phyloP scores from a whole-genome alignment of 2,113 vertebrate species.

The Australoheros scitulus region DNA sequence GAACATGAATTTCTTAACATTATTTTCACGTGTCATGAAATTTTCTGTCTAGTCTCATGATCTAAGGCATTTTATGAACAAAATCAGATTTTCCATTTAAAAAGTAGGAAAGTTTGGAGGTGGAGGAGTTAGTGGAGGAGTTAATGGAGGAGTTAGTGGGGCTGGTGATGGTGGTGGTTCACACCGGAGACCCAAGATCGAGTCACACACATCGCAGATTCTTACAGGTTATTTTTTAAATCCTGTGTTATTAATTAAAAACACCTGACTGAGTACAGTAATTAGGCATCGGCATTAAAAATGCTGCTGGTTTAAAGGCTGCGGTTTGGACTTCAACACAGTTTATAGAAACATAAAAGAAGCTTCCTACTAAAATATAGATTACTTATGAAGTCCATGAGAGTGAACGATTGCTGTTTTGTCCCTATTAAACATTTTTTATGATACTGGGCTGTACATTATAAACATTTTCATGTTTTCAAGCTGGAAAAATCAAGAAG shows the following conservation, averaged over 20 bases:
- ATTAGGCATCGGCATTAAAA: no score
- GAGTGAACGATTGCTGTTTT: not conserved
- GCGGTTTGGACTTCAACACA: no score
- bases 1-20: not conserved
- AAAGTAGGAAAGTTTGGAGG: not conserved
- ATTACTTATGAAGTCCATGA: not conserved
- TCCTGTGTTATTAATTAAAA: not conserved
- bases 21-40: not conserved
- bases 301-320: no score
- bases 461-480: not conserved
- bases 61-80: fast-evolving
- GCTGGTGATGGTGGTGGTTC: no score
- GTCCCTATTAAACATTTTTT: fast-evolving
- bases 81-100: not conserved
- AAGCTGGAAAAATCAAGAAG: no score
- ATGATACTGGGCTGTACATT: fast-evolving
- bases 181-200: not conserved
- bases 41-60: fast-evolving
- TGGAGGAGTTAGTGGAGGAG: no score
- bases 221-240: not conserved
- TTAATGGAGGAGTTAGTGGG: no score
- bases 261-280: not conserved
- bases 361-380: no score
- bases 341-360: no score
- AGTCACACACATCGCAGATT: not conserved